phyloP scores from a whole-genome alignment of 2,113 vertebrate genomes.

The Pristiophorus japonicus region DNA sequence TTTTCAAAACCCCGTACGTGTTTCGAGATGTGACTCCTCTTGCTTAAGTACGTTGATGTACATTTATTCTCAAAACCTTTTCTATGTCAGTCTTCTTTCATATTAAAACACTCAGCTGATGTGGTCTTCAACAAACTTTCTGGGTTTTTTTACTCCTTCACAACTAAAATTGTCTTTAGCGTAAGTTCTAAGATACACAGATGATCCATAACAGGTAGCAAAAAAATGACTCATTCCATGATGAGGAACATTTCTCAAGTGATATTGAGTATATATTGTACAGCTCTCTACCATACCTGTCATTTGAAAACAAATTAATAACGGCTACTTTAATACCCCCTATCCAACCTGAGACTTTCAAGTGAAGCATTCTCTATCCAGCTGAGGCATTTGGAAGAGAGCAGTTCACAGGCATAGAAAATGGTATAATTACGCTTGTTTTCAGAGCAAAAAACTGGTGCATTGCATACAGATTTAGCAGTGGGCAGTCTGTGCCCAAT shows the following conservation, averaged over 20 bases:
- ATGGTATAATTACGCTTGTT: too few species aligned
- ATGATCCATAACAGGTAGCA: background rate
- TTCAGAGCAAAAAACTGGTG: background rate
- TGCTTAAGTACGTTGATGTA: background rate
- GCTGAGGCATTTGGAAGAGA: background rate
- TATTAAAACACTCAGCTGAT: background rate
- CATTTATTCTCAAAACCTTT: slow-evolving; percentile 26
- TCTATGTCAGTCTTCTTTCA: background rate
- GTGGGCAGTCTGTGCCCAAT: background rate
- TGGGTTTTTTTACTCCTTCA: background rate
- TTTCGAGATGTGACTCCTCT: background rate
- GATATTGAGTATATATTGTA: background rate
- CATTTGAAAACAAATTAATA: background rate
- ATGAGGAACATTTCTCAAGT: background rate
- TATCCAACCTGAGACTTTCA: background rate
- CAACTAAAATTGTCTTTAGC: background rate
- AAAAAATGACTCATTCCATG: background rate
- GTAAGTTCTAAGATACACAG: background rate
- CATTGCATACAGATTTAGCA: background rate
- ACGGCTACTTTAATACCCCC: background rate
- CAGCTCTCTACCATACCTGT: background rate
- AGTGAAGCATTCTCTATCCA: background rate
- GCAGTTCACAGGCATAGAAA: background rate
- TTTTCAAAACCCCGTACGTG: background rate
- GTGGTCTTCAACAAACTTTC: background rate